A percentile compares a stretch with the other conserved stretches of the same genome.
Evolutionary conservation across 2,888 invertebrate genomes (phyloP).

Genomic region (Crossocerus cetratus): DNA sequence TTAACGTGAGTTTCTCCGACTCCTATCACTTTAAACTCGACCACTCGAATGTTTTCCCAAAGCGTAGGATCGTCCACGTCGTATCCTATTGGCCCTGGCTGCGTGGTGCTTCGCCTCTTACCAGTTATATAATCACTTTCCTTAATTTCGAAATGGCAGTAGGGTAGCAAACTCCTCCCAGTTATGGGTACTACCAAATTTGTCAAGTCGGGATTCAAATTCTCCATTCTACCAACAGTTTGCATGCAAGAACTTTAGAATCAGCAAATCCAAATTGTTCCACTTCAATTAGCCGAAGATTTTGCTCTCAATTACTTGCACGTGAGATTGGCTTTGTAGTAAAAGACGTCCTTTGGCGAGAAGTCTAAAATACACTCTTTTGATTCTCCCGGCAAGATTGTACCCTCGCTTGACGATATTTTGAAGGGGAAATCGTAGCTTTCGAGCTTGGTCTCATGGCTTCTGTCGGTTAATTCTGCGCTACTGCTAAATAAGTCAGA

Average conservation of each 20-base stretch:
- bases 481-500: constrained; percentile 64
- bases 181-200: constrained; percentile 74
- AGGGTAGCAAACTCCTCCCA: constrained; percentile 83
- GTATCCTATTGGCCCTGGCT: constrained; percentile 65
- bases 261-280: neutral
- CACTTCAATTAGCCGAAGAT: neutral
- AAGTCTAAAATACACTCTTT: constrained; percentile 78
- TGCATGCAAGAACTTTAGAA: neutral
- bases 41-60: constrained; percentile 78
- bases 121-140: constrained; percentile 82
- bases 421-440: constrained; percentile 77
- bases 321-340: constrained; percentile 79
- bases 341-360: constrained; percentile 79
- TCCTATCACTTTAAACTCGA: constrained; percentile 84
- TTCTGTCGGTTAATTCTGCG: constrained; percentile 59
- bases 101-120: constrained; percentile 75
- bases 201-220: constrained; percentile 76
- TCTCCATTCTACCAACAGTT: constrained; percentile 75
- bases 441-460: constrained; percentile 63
- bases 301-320: constrained; percentile 73
- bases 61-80: constrained; percentile 72
- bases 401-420: constrained; percentile 78
- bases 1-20: constrained; percentile 79
- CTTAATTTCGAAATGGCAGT: constrained; percentile 84
- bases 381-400: constrained; percentile 77